Evolutionary conservation across 2,797 vertebrate genomes (phyloP), one percentile per base, ranked within the genome.

Genomic region (Serranus cabrilla): DNA sequence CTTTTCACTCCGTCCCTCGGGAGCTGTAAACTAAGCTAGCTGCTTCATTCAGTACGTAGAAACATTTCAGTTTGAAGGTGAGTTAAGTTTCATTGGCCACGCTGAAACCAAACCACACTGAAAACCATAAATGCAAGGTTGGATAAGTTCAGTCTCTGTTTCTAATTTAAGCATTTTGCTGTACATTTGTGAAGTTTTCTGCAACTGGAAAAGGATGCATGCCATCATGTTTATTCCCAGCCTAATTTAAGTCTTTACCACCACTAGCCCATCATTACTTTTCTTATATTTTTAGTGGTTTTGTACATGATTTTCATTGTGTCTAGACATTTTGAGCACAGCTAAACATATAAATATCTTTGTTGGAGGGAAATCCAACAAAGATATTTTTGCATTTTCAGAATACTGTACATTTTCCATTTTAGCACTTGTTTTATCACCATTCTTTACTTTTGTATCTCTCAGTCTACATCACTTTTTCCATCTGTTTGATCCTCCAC

Each of bases 41-140:
- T 74, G 60, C 72, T 79, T 80, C 71, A 65, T 39, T 72, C 65
- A 69, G 31, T 54, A 61, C 74, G 58, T 71, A 77, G 76, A 84
- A 78, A 66, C 69, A 47, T 74, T 83, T 84, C 45, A 67, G 83
- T 86, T 89, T 74, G 72, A 81, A 85, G 49, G 74, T 75, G 84
- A 78, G 54, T 83, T 80, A 10, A 74, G 72, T 87, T 90, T 91
- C 62, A 85, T 81, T 79, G 86, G 87, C 82, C 85, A 77, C 80
- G 76, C 57, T 76, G 78, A 85, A 89, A 81, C 77, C 54, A 76
- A 89, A 78, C 83, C 85, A 83, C 57, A 21, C 56, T 74, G 83
- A 88, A 89, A 80, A 75, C 69, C 64, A 65, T 87, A 82, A 87
- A 74, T 2, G 7, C 45, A 54, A 71, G 20, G 54, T 34, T 70